phyloP scores from a whole-genome alignment of 2,888 invertebrate genomes.

The Drosophila pseudotakahashii region DNA sequence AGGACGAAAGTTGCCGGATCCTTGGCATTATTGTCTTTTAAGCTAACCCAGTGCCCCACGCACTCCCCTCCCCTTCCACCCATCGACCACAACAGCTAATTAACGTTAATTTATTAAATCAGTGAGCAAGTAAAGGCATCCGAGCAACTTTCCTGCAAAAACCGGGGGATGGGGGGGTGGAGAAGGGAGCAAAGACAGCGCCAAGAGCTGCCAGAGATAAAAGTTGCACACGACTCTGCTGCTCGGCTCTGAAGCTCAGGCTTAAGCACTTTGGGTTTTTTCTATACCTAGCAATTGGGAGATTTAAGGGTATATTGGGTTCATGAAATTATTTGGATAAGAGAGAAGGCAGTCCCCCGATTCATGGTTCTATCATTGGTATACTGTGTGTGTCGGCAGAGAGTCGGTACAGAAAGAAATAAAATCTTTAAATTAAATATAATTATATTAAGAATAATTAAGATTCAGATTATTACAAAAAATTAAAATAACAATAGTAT shows the following conservation, averaged over 20 bases:
- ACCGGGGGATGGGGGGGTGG: not conserved
- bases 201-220: conserved; percentile 60
- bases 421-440: no score
- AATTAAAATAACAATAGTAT: no score
- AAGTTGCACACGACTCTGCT: conserved; percentile 73
- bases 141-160: conserved; percentile 38
- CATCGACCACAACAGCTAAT: conserved; percentile 79
- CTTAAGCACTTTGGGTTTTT: conserved; percentile 47
- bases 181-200: conserved; percentile 7
- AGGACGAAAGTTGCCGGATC: conserved; percentile 72
- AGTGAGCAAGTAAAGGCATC: conserved; percentile 80
- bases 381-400: no score
- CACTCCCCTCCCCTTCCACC: not conserved
- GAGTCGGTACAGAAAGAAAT: no score
- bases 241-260: conserved; percentile 36
- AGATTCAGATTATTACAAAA: no score
- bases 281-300: conserved; percentile 3
- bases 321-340: not conserved
- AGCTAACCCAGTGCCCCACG: conserved; percentile 57
- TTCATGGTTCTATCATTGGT: no score
- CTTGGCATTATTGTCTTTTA: conserved; percentile 70
- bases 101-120: conserved; percentile 84
- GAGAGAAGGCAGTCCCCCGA: no score
- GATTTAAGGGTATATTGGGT: not conserved
- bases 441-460: no score